These are phyloP conservation scores for Motacilla tschutschensis DNA, from an alignment of 2,113 vertebrate genomes.

Conservation along the genomic window DNA sequence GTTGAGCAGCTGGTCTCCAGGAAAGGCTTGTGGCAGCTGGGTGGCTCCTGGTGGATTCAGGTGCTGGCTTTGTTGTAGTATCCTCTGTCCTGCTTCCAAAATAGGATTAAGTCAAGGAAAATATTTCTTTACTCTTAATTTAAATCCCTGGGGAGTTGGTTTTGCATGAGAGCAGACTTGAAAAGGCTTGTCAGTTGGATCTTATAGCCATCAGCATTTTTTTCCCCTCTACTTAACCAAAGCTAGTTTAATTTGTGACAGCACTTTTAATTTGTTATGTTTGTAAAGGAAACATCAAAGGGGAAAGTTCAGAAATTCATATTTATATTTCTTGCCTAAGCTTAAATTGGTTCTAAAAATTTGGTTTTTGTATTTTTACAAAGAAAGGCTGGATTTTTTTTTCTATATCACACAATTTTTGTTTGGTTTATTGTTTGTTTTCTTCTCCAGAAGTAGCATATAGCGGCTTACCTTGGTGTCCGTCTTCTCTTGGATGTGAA, in stretches of 20 bases:
- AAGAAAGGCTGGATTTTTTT: background rate
- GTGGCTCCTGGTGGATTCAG: background rate
- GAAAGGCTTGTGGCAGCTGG: background rate
- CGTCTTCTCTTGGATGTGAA: background rate
- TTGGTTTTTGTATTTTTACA: background rate
- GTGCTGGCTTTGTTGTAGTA: background rate
- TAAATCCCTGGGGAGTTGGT: background rate
- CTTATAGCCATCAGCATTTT: background rate
- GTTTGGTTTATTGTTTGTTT: background rate
- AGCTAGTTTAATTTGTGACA: background rate
- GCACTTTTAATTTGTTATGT: background rate
- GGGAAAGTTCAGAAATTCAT: background rate
- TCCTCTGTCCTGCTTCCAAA: background rate
- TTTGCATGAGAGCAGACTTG: constrained; percentile 16
- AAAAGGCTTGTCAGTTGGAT: constrained; percentile 14
- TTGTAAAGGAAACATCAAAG: background rate
- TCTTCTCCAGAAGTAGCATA: background rate
- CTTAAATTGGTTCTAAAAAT: background rate
- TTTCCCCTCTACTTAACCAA: background rate
- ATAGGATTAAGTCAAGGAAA: background rate
- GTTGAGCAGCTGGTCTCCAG: background rate
- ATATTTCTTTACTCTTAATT: background rate
- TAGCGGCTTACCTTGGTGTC: background rate
- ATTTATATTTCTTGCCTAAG: constrained; percentile 11
- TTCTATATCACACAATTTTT: rapidly evolving